These are phyloP conservation scores for Microplitis deprimator DNA, from an alignment of 2,888 invertebrate species.

Conservation along the genomic window DNA sequence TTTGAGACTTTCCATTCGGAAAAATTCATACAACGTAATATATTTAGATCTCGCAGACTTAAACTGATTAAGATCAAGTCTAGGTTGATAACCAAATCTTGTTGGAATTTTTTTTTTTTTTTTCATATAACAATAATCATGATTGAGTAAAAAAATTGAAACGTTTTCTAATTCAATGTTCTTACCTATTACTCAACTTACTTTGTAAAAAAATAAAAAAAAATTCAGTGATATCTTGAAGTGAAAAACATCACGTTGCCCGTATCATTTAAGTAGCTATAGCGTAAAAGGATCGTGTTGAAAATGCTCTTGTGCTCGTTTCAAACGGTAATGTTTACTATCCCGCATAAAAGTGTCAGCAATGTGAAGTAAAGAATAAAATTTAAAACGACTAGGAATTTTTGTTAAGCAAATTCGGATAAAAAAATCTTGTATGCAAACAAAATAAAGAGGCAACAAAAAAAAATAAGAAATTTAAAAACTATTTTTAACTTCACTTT, in stretches of 20 bases:
- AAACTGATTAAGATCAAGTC: no score
- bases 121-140: no score
- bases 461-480: no score
- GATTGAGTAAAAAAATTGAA: background rate
- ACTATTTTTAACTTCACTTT: no score
- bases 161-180: background rate
- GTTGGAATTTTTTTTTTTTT: no score
- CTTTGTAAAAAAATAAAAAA: background rate
- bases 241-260: background rate
- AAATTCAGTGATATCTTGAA: background rate
- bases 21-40: no score
- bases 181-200: background rate
- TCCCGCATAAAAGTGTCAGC: background rate
- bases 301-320: background rate
- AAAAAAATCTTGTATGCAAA: background rate
- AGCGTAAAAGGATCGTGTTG: background rate
- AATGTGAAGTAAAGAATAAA: background rate
- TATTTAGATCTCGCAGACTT: no score
- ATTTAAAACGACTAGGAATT: background rate
- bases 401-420: no score
- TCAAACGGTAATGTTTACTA: background rate
- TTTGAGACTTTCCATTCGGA: no score
- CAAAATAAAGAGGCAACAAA: no score
- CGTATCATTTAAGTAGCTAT: background rate
- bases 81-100: no score